Conservation (phyloP, 2,797 vertebrate species). For the Diplodus sargus region DNA sequence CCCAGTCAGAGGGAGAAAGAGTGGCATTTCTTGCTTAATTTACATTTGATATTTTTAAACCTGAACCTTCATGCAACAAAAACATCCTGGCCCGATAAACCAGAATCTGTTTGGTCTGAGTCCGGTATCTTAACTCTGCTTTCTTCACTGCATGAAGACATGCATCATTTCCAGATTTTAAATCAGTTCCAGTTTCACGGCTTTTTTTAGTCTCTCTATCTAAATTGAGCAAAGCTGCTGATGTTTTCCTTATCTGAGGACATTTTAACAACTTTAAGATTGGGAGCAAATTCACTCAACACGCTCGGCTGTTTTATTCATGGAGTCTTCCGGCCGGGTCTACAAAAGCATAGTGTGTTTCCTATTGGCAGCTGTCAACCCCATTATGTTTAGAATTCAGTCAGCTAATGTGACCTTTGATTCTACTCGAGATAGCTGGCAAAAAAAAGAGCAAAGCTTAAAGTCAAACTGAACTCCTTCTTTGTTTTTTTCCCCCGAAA, state of each 20-base stretch:
- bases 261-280: slow-evolving; percentile 2
- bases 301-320: slow-evolving; percentile 3
- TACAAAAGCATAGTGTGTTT: neutral
- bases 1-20: too few relatives aligned
- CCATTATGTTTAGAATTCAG: slow-evolving; percentile 2
- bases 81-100: neutral
- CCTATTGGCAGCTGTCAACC: neutral
- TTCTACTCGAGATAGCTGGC: neutral
- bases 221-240: neutral
- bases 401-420: neutral
- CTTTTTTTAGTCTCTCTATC: neutral
- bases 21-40: too few relatives aligned
- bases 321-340: neutral
- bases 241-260: neutral
- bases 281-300: slow-evolving; percentile 3
- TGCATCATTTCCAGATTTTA: neutral
- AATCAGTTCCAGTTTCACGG: neutral
- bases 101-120: neutral
- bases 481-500: neutral
- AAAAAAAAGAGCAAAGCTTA: slow-evolving; percentile 14
- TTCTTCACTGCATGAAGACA: too few relatives aligned
- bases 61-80: too few relatives aligned
- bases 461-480: slow-evolving; percentile 3
- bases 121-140: neutral
- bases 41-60: too few relatives aligned